Conservation (phyloP, 2,797 vertebrate species). For the Silurus aristotelis region DNA sequence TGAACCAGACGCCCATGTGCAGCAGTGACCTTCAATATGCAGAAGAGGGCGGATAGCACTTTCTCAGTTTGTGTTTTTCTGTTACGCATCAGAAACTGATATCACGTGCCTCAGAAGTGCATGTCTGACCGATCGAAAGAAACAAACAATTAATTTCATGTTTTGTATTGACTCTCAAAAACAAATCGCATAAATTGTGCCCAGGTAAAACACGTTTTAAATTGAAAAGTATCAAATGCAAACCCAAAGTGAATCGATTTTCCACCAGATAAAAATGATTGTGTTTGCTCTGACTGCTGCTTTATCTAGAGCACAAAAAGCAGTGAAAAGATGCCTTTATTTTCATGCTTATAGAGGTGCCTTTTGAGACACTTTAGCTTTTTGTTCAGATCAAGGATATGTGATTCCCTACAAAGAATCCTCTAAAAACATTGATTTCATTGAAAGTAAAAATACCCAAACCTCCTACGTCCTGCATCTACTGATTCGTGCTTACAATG, state of each 20-base stretch:
- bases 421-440: not conserved
- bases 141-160: not conserved
- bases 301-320: not conserved
- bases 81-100: not conserved
- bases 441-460: not conserved
- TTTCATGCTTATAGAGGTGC: too few species aligned
- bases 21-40: not conserved
- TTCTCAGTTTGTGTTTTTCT: not conserved
- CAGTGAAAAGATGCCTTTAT: too few species aligned
- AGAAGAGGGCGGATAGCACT: too few species aligned
- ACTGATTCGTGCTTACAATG: too few species aligned
- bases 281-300: not conserved
- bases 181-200: not conserved
- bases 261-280: not conserved
- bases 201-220: not conserved
- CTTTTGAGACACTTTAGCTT: too few species aligned
- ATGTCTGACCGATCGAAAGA: too few species aligned
- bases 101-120: too few species aligned
- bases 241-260: too few species aligned
- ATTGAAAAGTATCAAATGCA: too few species aligned
- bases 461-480: not conserved
- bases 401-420: not conserved
- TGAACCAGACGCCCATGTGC: not conserved
- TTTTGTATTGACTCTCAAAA: not conserved
- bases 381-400: not conserved